Percentiles rank a stretch among this genome's conserved stretches.
phyloP scores from a whole-genome alignment of 53 echinoderm and acorn worm genomes.

The Echinarachnius parma region DNA sequence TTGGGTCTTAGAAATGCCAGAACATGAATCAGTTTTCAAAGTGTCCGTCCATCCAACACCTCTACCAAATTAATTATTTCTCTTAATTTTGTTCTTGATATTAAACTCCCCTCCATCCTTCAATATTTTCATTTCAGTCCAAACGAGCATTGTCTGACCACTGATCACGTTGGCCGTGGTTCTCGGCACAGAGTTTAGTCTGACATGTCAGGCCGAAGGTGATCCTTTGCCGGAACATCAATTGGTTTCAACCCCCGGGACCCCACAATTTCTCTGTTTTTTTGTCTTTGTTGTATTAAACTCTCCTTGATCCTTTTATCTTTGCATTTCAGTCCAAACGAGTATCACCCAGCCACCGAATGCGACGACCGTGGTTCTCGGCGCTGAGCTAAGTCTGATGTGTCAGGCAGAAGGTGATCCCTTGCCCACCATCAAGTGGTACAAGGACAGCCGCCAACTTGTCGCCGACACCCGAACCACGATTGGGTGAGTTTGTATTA shows the following conservation, averaged over 20 bases:
- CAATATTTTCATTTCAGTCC: conserved; percentile 48
- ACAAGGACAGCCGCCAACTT: conserved; percentile 58
- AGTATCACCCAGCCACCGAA: conserved; percentile 53
- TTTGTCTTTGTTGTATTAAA: no score
- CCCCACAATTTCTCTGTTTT: no score
- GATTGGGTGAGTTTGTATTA: conserved; percentile 57
- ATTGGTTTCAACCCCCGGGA: no score
- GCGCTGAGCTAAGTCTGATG: conserved; percentile 65
- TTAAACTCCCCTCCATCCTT: no score
- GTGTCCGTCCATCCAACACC: no score
- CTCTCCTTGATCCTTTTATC: conserved; percentile 4
- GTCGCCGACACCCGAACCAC: conserved; percentile 60
- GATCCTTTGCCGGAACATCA: conserved; percentile 88
- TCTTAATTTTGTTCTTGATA: no score
- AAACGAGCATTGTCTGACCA: conserved; percentile 52
- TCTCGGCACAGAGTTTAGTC: conserved; percentile 64
- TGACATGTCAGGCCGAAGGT: conserved; percentile 71
- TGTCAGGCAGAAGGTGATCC: conserved; percentile 82
- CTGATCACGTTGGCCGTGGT: conserved; percentile 57
- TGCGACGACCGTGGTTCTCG: conserved; percentile 61
- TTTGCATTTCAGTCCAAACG: conserved; percentile 55
- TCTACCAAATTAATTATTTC: no score
- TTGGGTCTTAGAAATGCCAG: no score
- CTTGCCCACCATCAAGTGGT: conserved; percentile 72
- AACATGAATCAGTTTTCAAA: no score